Evolutionary conservation across 2,113 vertebrate species (phyloP).

Genomic region (Taurulus bubalis): DNA sequence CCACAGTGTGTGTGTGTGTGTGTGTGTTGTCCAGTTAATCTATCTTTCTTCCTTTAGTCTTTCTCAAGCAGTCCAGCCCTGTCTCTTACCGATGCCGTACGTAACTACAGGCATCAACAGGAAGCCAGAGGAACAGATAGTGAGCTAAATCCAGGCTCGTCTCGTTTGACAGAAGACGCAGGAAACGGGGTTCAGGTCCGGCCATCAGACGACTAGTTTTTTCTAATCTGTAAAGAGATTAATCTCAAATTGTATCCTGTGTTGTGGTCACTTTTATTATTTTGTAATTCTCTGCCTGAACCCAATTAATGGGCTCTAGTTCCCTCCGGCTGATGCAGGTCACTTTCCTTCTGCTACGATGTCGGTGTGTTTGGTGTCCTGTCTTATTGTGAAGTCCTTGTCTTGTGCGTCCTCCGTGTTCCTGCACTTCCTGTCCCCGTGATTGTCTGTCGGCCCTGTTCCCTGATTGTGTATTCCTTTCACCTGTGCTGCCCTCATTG

Average conservation of each 20-base stretch:
- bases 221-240: constrained; percentile 26
- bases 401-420: too few relatives aligned
- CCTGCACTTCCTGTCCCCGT: too few relatives aligned
- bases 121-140: constrained; percentile 67
- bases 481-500: too few relatives aligned
- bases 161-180: constrained; percentile 33
- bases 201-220: constrained; percentile 43
- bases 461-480: too few relatives aligned
- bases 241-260: constrained; percentile 46
- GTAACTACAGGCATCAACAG: constrained; percentile 64
- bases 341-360: too few relatives aligned
- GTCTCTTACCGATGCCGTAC: not conserved
- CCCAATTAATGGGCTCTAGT: not conserved
- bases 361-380: too few relatives aligned
- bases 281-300: constrained; percentile 19
- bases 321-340: constrained; percentile 18
- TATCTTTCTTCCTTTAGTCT: constrained; percentile 8
- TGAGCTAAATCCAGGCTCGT: constrained; percentile 63
- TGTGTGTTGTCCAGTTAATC: constrained; percentile 32
- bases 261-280: constrained; percentile 17
- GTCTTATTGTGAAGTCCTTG: too few relatives aligned
- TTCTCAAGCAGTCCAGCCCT: constrained; percentile 30
- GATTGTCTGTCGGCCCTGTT: too few relatives aligned
- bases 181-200: constrained; percentile 48
- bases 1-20: constrained; percentile 12